Evolutionary conservation across 2,113 vertebrate species (phyloP), one percentile per base, ranked within the genome.

Genomic region (Pycnonotus jocosus): DNA sequence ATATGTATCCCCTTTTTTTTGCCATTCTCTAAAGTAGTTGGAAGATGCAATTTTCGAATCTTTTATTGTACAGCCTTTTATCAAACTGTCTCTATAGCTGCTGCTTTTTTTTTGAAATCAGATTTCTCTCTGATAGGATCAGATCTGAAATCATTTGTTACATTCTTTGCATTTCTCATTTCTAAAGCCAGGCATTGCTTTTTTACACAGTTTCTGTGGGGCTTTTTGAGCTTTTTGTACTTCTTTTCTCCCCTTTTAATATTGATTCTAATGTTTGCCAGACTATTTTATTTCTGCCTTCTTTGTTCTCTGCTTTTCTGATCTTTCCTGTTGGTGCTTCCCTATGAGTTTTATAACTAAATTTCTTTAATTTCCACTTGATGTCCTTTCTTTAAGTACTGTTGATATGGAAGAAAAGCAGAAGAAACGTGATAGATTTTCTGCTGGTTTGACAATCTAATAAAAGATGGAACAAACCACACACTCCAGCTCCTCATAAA

Each of bases 281-380:
- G 66, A 60, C 50, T 33, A n/a, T 78, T 93, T 81, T 86, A 78
- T 86, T 93, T 66, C 83, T 95, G 89, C 40, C 1, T 2, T 64
- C 77, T 93, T 95, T 97, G 70, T 94, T 90, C 85, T 78, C 77
- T 74, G 79, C 71, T 88, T 77, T 88, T 83, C 58, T 88, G 40
- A 86, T 77, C 79, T 77, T 70, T 94, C 47, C 79, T 77, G 30
- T 54, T 50, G 79, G 68, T 81, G 64, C 56, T 88, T 86, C 70
- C 76, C 79, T 53, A 35, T 56, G 79, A 74, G 72, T 64, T 86
- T 86, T 83, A 37, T 86, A 64, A 79, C 61, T 48, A 53, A 57
- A 88, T 80, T 50, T 85, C 60, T 92, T 80, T 86, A 71, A 91
- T 91, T 92, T 81, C 66, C 66, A 60, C 4, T 30, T 56, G 47